Conservation (phyloP, 2,113 vertebrate genomes). For the Setophaga coronata region DNA sequence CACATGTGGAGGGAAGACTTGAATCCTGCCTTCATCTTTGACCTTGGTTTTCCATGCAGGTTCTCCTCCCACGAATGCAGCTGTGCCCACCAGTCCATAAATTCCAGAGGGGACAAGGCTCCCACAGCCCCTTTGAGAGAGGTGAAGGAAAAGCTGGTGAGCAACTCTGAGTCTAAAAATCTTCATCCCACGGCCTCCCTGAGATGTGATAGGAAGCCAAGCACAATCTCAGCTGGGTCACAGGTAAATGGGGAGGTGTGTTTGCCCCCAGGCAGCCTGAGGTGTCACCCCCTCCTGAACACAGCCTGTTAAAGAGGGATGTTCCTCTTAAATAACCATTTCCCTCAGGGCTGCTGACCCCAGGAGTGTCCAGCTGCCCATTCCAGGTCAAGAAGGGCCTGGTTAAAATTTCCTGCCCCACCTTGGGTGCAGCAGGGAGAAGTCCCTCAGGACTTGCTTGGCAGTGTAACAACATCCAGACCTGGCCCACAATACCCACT, state of each 20-base stretch:
- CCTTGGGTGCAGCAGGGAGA: not conserved
- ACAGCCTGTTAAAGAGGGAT: not conserved
- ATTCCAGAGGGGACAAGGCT: not conserved
- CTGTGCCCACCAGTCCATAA: not conserved
- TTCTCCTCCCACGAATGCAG: not conserved
- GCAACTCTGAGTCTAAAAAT: not conserved
- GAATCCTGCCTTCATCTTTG: not conserved
- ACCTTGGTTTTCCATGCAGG: fast-evolving
- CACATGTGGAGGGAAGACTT: not conserved
- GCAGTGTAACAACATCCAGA: not conserved
- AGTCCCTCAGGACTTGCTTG: not conserved
- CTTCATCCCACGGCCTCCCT: not conserved
- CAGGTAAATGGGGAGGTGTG: not conserved
- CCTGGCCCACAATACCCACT: not conserved
- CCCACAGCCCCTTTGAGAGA: not conserved
- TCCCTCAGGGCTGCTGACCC: not conserved
- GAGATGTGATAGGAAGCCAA: not conserved
- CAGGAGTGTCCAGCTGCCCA: not conserved
- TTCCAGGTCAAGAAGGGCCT: not conserved
- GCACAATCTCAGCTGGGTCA: not conserved
- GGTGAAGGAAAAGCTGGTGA: not conserved
- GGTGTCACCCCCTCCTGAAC: not conserved
- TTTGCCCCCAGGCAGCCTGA: not conserved
- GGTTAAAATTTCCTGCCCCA: conserved; percentile 3
- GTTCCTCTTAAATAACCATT: not conserved